Evolutionary conservation across 1,140 invertebrate genomes (phyloP), one percentile per base, ranked within the genome.

Genomic region (Scaptomyza montana): DNA sequence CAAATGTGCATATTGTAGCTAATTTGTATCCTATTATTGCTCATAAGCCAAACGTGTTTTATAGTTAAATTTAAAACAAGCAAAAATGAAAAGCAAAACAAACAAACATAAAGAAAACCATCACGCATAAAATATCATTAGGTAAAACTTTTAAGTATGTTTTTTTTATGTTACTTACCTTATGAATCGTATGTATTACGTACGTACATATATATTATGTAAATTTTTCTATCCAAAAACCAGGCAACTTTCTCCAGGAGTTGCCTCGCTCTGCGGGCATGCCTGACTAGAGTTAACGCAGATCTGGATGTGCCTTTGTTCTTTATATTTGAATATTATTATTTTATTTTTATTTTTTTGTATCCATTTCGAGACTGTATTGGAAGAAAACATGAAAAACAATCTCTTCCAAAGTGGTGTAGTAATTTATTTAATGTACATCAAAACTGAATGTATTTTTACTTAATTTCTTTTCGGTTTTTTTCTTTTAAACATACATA

Each of bases 11-110:
- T 57, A 63, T 64, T 81, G 71, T 86, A 86, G 82, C 82, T 78
- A 86, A 86, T 81, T 86, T 78, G 61, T 76, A 73, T 50, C 61
- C 57, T 76, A 78, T 76, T 76, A 78, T 76, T 73, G 69, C 78
- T 74, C 63, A 57, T 68, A 60, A 77, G 73, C 62, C 54, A 59
- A 68, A 71, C 53, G 65, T 74, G 49, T 74, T 71, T 74, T 68
- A 51, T 73, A 73, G 70, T 61, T 67, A 73, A 73, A 61, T 73
- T 55, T 19, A 25, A 28, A 43, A 41, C 12, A 9, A 64, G 16
- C 50, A 39, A 70, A n/a, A 46, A 39, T 43, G 45, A 19, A 64
- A 43, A 46, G 12, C 10, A 53, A 45, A 13, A 70, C 21, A 53
- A 68, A 47, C 21, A 47, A 59, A 33, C 30, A 33, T 33, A 33